These are phyloP conservation scores for Chloromyia formosa DNA, from an alignment of 2,888 invertebrate species.

Conservation along the genomic window DNA sequence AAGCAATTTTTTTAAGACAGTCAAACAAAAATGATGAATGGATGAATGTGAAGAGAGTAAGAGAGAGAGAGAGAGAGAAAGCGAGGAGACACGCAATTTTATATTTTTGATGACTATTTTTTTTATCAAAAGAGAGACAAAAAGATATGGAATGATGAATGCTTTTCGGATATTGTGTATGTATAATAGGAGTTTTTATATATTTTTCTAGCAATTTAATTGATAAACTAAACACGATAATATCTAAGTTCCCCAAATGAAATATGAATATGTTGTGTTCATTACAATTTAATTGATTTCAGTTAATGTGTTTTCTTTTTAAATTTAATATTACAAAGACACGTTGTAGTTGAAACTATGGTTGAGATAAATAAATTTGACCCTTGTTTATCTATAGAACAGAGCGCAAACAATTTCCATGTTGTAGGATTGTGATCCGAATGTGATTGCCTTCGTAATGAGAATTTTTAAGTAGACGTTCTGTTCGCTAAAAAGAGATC, in stretches of 20 bases:
- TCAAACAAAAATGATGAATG: neutral
- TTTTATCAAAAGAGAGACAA: conserved; percentile 26
- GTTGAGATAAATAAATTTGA: too few species aligned
- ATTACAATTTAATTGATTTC: conserved; percentile 5
- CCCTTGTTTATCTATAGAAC: too few species aligned
- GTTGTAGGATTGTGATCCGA: too few species aligned
- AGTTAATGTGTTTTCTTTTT: conserved; percentile 12
- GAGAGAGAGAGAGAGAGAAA: neutral
- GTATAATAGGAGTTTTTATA: conserved; percentile 30
- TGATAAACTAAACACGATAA: conserved; percentile 18
- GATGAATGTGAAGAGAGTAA: neutral
- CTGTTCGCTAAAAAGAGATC: too few species aligned
- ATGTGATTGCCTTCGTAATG: too few species aligned
- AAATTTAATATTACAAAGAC: too few species aligned
- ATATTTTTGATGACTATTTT: conserved; percentile 38
- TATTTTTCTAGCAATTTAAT: conserved; percentile 40
- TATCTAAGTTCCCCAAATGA: conserved; percentile 1
- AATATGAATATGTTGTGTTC: conserved; percentile 1
- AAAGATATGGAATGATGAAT: neutral
- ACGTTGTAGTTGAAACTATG: too few species aligned
- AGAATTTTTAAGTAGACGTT: too few species aligned
- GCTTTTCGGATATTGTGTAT: neutral
- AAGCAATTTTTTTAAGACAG: conserved; percentile 21
- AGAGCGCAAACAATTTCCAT: too few species aligned
- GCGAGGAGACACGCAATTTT: conserved; percentile 4